A percentile compares a stretch with the other conserved stretches of the same genome.
These are phyloP conservation scores for Gymnarchus niloticus DNA, from an alignment of 2,113 vertebrate species.

Conservation along the genomic window DNA sequence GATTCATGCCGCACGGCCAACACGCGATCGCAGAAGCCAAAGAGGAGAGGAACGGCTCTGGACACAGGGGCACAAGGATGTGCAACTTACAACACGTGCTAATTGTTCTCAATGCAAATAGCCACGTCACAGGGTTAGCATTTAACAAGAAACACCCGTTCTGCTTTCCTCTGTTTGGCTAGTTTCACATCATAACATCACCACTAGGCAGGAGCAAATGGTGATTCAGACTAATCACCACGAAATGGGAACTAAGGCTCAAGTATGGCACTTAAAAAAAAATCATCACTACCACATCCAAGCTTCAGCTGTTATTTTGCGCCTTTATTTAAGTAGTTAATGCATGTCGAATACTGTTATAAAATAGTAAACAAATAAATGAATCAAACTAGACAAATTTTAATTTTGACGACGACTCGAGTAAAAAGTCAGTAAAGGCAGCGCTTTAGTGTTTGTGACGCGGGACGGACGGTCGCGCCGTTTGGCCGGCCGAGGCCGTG, in stretches of 20 bases:
- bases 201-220: too few species aligned
- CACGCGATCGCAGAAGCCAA: too few species aligned
- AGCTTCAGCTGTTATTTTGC: background rate
- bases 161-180: background rate
- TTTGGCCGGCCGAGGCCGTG: background rate
- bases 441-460: background rate
- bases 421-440: slow-evolving; percentile 19
- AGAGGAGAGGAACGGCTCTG: too few species aligned
- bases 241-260: background rate
- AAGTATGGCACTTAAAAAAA: too few species aligned
- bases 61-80: too few species aligned
- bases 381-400: slow-evolving; percentile 1
- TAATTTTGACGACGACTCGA: slow-evolving; percentile 6
- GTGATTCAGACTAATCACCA: background rate
- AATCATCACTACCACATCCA: background rate
- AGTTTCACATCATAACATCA: background rate
- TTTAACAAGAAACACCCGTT: background rate
- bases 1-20: too few species aligned
- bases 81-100: too few species aligned
- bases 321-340: slow-evolving; percentile 1
- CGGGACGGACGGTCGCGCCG: background rate
- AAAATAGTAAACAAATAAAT: slow-evolving; percentile 13
- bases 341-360: slow-evolving; percentile 5
- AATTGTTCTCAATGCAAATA: background rate
- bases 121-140: background rate